Evolutionary conservation across 2,797 vertebrate genomes (phyloP).

Genomic region (Squalus acanthias): DNA sequence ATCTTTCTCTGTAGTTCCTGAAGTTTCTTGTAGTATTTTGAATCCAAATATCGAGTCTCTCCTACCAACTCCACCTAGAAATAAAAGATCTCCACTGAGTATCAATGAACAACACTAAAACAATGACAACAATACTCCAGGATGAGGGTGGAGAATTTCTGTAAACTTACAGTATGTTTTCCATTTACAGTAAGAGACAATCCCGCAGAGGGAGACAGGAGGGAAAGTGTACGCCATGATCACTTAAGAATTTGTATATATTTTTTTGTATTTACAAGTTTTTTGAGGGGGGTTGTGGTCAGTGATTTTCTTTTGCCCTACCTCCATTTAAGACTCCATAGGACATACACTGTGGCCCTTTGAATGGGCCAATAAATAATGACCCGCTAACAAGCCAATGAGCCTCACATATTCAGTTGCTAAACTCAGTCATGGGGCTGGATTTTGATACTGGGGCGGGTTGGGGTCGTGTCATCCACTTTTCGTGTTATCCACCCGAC

Average conservation of each 20-base stretch:
- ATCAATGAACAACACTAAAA: background rate
- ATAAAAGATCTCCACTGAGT: background rate
- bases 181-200: background rate
- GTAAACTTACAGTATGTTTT: too few species aligned
- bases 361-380: background rate
- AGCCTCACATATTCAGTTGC: background rate
- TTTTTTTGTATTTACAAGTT: background rate
- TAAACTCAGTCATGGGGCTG: background rate
- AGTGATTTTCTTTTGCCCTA: background rate
- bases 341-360: background rate
- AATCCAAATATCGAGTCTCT: conserved; percentile 69
- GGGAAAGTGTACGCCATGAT: background rate
- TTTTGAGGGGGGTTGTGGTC: background rate
- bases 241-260: background rate
- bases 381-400: background rate
- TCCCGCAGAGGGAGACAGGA: background rate
- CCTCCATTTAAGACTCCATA: background rate
- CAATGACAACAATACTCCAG: too few species aligned
- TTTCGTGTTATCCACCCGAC: too few species aligned
- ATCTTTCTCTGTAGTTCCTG: conserved; percentile 65
- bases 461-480: too few species aligned
- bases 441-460: too few species aligned
- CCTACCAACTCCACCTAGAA: conserved; percentile 69
- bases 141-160: background rate
- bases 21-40: conserved; percentile 70